phyloP scores from a whole-genome alignment of 2,888 invertebrate species.

The Eupithecia centaureata region DNA sequence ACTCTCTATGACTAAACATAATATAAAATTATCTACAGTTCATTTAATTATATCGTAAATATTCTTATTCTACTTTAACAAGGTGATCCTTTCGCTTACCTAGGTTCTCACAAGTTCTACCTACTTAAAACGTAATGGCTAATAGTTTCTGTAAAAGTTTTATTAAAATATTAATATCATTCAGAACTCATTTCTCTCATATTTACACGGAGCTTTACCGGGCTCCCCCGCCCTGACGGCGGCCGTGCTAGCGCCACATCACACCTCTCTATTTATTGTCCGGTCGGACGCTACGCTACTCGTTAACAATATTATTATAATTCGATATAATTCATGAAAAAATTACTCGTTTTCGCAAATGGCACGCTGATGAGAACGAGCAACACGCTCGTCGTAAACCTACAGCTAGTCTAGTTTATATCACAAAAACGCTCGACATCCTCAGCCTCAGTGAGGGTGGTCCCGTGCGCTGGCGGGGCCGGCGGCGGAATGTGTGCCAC shows the following conservation, averaged over 20 bases:
- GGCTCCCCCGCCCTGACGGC: conserved; percentile 40
- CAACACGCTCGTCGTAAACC: conserved; percentile 65
- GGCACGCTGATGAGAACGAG: conserved; percentile 76
- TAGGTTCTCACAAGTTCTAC: conserved; percentile 55
- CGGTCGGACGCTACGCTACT: conserved; percentile 65
- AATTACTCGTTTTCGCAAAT: conserved; percentile 71
- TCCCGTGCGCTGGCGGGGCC: conserved; percentile 33
- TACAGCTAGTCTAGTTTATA: conserved; percentile 78
- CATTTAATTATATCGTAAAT: conserved; percentile 59
- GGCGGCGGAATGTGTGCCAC: conserved; percentile 63
- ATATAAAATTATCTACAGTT: conserved; percentile 58
- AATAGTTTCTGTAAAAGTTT: conserved; percentile 70
- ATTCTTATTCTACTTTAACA: conserved; percentile 54
- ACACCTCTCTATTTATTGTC: conserved; percentile 64
- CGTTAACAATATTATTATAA: conserved; percentile 58
- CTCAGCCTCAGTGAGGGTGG: conserved; percentile 70
- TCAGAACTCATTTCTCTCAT: conserved; percentile 75
- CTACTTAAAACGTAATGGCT: conserved; percentile 61
- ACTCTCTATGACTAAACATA: conserved; percentile 50
- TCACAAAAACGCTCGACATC: conserved; percentile 80
- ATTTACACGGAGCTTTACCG: conserved; percentile 56
- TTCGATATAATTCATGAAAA: conserved; percentile 61
- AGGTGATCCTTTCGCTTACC: conserved; percentile 59
- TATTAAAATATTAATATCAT: conserved; percentile 81
- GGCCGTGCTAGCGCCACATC: conserved; percentile 45